These are phyloP conservation scores for Eupithecia abbreviata DNA, from an alignment of 2,888 invertebrate species.

Conservation along the genomic window DNA sequence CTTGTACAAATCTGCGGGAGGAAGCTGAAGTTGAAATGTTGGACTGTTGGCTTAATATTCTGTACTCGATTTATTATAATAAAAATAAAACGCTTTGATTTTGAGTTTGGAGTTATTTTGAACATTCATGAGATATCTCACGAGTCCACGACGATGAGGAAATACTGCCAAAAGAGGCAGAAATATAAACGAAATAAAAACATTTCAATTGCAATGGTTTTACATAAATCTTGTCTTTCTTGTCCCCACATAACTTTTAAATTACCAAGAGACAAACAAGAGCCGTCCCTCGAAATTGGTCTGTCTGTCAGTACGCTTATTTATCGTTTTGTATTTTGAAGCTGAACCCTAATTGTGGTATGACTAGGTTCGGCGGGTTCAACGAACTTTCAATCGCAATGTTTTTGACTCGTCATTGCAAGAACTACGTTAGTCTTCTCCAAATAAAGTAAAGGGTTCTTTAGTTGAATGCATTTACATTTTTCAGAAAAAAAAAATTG, in stretches of 20 bases:
- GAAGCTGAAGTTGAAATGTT: not conserved
- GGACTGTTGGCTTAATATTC: not conserved
- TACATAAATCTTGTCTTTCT: conserved; percentile 1
- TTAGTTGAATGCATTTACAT: not conserved
- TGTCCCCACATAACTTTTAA: conserved; percentile 22
- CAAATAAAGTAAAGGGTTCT: not conserved
- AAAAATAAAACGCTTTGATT: not conserved
- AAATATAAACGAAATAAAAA: not conserved
- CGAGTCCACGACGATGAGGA: not conserved
- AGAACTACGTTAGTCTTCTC: conserved; percentile 6
- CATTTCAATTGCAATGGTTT: not conserved
- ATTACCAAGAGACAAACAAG: conserved; percentile 13
- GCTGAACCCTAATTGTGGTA: conserved; percentile 33
- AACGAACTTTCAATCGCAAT: conserved; percentile 28
- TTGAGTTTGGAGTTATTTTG: not conserved
- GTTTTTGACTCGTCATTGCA: conserved; percentile 29
- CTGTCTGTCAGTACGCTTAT: conserved; percentile 34
- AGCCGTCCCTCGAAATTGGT: conserved; percentile 26
- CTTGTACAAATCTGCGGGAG: no score
- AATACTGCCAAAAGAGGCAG: not conserved
- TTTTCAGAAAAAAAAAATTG: not conserved
- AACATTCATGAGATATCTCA: not conserved
- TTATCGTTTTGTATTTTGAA: conserved; percentile 36
- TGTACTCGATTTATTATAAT: not conserved
- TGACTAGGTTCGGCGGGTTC: conserved; percentile 29